phyloP scores from a whole-genome alignment of 2,113 vertebrate genomes.

The Crotalus horridus region DNA sequence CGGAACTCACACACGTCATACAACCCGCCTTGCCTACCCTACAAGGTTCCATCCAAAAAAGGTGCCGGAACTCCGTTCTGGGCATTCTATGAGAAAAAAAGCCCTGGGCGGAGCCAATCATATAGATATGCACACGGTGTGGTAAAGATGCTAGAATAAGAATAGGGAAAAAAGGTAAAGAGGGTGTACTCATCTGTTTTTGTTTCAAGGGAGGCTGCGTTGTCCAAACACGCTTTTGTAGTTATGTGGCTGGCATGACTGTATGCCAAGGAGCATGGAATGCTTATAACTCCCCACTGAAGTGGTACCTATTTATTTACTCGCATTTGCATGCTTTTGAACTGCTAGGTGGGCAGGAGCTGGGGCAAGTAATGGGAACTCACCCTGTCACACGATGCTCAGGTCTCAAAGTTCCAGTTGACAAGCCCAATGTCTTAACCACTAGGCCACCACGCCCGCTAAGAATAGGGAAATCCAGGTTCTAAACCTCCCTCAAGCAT shows the following conservation, averaged over 20 bases:
- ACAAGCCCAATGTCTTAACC: not conserved
- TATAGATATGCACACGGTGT: not conserved
- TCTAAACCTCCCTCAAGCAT: not conserved
- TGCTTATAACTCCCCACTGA: not conserved
- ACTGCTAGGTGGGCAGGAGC: not conserved
- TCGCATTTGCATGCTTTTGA: not conserved
- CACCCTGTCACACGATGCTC: accelerated
- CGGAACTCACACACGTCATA: no score
- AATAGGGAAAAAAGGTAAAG: not conserved
- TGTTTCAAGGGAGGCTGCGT: not conserved
- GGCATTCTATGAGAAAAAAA: no score
- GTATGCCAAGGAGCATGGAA: not conserved
- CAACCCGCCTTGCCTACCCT: no score
- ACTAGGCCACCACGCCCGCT: not conserved
- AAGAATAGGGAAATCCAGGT: not conserved
- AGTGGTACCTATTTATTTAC: not conserved
- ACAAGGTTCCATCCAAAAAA: no score
- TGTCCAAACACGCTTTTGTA: not conserved
- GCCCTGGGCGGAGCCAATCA: not conserved
- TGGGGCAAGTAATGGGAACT: not conserved
- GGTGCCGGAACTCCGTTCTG: no score
- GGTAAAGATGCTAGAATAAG: not conserved
- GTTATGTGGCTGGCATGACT: not conserved
- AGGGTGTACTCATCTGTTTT: not conserved
- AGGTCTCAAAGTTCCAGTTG: not conserved